These are phyloP conservation scores for Callospermophilus lateralis DNA, from an alignment of 2,113 vertebrate genomes.

Conservation along the genomic window DNA sequence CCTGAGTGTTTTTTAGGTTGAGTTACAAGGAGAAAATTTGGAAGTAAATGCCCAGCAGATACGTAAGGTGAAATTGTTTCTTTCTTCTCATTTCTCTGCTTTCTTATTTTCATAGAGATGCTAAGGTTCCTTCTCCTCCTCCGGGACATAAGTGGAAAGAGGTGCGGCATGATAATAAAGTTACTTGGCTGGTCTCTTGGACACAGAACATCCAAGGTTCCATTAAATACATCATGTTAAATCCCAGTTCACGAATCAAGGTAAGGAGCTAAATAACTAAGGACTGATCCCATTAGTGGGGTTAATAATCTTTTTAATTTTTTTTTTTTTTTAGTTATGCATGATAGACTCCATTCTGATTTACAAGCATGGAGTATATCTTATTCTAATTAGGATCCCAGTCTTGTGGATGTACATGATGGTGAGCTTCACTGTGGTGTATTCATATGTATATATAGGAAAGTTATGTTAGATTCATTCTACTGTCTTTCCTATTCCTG, in stretches of 20 bases:
- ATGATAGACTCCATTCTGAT: no score
- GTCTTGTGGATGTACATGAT: no score
- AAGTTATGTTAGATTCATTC: no score
- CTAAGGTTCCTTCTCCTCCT: conserved; percentile 94
- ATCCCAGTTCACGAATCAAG: conserved; percentile 98
- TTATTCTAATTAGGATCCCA: no score
- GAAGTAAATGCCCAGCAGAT: not conserved
- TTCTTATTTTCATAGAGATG: conserved; percentile 89
- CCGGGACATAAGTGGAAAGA: conserved; percentile 97
- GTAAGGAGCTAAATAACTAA: conserved; percentile 82
- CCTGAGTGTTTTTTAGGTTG: not conserved
- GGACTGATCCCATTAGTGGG: not conserved
- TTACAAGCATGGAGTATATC: no score
- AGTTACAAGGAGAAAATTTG: not conserved
- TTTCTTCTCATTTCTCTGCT: conserved; percentile 48
- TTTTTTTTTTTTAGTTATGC: no score
- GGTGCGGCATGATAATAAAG: conserved; percentile 96
- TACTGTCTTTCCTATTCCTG: no score
- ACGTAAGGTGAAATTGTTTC: not conserved
- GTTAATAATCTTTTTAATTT: not conserved
- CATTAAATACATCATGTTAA: conserved; percentile 99
- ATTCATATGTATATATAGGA: no score
- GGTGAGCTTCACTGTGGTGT: no score
- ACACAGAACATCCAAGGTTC: conserved; percentile 99
- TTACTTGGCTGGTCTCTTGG: conserved; percentile 98